phyloP scores from a whole-genome alignment of 1,140 invertebrate genomes.

The Adoxophyes honmai region DNA sequence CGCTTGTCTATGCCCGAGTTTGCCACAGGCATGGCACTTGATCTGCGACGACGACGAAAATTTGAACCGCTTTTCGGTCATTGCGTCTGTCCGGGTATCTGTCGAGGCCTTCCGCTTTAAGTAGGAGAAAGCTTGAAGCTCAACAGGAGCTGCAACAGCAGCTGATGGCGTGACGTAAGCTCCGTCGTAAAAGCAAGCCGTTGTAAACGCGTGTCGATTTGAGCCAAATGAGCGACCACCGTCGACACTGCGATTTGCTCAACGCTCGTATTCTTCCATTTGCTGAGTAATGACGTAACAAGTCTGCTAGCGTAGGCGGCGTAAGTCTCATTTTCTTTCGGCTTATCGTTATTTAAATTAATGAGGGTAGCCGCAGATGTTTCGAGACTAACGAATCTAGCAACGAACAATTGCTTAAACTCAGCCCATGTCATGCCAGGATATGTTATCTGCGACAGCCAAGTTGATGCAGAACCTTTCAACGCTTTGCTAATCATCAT shows the following conservation, averaged over 20 bases:
- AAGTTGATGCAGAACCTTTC: conserved; percentile 5
- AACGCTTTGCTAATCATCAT: conserved; percentile 17
- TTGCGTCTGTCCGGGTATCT: background rate
- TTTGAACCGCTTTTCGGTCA: too few relatives aligned
- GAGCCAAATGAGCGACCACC: conserved; percentile 17
- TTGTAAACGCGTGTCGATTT: conserved; percentile 12
- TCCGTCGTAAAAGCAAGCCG: conserved; percentile 14
- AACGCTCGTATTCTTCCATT: conserved; percentile 6
- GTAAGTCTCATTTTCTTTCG: conserved; percentile 13
- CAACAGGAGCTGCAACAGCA: too few relatives aligned
- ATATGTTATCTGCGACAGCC: conserved; percentile 10
- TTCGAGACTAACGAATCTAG: background rate
- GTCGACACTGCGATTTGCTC: conserved; percentile 16
- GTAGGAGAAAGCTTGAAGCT: too few relatives aligned
- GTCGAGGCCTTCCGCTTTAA: too few relatives aligned
- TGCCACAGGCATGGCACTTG: too few relatives aligned
- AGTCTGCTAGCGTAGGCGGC: conserved; percentile 15
- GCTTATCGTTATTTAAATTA: conserved; percentile 5
- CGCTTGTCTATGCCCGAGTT: conserved; percentile 19
- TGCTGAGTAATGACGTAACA: conserved; percentile 2
- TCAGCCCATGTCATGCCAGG: conserved; percentile 7
- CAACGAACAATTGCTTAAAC: conserved; percentile 6
- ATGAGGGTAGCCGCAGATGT: conserved; percentile 13
- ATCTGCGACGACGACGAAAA: too few relatives aligned
- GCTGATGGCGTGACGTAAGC: background rate